phyloP scores from a whole-genome alignment of 2,888 invertebrate genomes.

The Acrocyrtus sp. region DNA sequence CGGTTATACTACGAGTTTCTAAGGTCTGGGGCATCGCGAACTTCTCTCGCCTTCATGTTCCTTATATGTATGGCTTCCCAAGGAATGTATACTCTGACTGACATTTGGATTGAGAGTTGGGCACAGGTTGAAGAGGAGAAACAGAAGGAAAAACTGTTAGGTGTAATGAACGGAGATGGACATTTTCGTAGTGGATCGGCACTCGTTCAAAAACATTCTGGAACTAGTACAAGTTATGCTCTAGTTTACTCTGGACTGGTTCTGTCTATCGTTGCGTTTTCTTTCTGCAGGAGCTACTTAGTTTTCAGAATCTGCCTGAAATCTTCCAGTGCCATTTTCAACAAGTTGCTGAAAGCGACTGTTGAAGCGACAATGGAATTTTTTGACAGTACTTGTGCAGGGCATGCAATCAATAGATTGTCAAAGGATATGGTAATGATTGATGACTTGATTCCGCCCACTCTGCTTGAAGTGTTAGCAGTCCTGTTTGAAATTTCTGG shows the following conservation, averaged over 20 bases:
- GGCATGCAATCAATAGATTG: constrained; percentile 68
- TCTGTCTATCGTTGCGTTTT: not conserved
- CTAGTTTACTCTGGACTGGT: constrained; percentile 17
- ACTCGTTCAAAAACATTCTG: no score
- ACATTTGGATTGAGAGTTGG: constrained; percentile 79
- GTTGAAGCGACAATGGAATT: constrained; percentile 84
- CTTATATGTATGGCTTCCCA: constrained; percentile 72
- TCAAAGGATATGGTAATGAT: constrained; percentile 56
- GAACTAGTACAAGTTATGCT: no score
- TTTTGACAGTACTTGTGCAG: constrained; percentile 88
- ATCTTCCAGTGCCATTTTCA: constrained; percentile 81
- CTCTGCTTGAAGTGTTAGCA: constrained; percentile 48
- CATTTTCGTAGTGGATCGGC: no score
- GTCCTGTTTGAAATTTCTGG: constrained; percentile 34
- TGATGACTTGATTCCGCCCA: constrained; percentile 55
- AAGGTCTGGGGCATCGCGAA: constrained; percentile 66
- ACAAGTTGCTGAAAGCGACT: constrained; percentile 82
- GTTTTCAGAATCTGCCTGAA: constrained; percentile 82
- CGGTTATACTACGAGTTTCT: constrained; percentile 40
- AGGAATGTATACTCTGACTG: constrained; percentile 74
- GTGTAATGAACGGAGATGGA: no score
- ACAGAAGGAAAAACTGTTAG: no score
- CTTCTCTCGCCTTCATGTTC: not conserved
- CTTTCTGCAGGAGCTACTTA: constrained; percentile 71
- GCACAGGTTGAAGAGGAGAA: not conserved